These are phyloP conservation scores for Rhodinocichla rosea DNA, from an alignment of 2,113 vertebrate species.

Conservation along the genomic window DNA sequence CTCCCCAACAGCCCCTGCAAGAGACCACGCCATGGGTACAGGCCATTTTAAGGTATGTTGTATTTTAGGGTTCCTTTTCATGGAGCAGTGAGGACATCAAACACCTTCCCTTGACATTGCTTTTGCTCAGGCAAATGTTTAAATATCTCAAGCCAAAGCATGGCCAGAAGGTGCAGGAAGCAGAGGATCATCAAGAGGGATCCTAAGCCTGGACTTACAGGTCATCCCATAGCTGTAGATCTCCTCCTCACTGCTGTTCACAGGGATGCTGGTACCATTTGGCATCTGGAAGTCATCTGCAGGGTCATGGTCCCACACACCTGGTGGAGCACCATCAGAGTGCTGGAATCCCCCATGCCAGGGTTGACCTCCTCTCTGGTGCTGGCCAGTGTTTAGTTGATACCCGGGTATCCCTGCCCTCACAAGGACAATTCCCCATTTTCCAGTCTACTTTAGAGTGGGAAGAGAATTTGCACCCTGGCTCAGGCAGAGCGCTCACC, in stretches of 20 bases:
- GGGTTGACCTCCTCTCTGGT: neutral
- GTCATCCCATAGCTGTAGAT: constrained; percentile 40
- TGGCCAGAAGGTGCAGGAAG: neutral
- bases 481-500: constrained; percentile 8
- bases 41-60: neutral
- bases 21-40: neutral
- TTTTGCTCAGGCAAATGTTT: neutral
- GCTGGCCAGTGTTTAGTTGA: neutral
- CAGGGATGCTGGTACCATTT: neutral
- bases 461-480: neutral
- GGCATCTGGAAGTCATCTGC: constrained; percentile 37
- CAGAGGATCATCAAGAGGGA: accelerated
- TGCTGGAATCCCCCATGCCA: neutral
- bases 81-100: accelerated
- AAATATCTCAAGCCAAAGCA: neutral
- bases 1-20: constrained; percentile 38
- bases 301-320: constrained; percentile 19
- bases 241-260: constrained; percentile 45
- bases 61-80: neutral
- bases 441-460: neutral
- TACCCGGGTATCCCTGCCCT: neutral
- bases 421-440: neutral
- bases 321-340: neutral
- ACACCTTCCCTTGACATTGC: neutral
- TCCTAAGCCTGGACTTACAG: neutral